Conservation (phyloP, 64 coral and sea anemone species). For the Platygyra sinensis region DNA sequence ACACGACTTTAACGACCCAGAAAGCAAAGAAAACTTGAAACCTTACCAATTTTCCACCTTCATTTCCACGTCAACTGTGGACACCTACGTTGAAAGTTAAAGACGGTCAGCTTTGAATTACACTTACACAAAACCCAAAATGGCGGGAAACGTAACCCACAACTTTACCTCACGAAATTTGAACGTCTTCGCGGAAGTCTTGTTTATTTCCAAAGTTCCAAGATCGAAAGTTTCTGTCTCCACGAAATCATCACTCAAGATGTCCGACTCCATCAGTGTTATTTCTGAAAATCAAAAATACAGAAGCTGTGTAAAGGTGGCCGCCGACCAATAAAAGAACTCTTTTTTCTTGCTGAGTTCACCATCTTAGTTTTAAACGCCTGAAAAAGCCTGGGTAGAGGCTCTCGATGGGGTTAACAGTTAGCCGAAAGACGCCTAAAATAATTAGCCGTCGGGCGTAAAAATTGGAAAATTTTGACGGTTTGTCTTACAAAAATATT, state of each 20-base stretch:
- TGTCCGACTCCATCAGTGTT: not conserved
- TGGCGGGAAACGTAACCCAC: no score
- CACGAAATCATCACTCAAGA: not conserved
- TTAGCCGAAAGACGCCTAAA: no score
- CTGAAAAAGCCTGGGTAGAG: no score
- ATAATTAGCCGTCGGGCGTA: no score
- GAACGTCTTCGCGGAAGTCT: not conserved
- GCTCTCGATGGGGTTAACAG: no score
- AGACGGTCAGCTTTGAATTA: not conserved
- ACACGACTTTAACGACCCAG: not conserved
- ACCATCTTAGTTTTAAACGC: no score
- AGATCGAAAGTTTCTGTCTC: not conserved
- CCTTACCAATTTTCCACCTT: conserved; percentile 1
- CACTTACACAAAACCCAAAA: no score
- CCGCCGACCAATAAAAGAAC: no score
- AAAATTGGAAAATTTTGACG: no score
- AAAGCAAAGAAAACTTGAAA: not conserved
- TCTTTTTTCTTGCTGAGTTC: no score
- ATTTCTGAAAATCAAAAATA: not conserved
- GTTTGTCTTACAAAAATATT: not conserved
- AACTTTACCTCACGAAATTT: not conserved
- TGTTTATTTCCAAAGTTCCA: not conserved
- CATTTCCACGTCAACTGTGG: not conserved
- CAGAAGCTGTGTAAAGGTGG: no score
- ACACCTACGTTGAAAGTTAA: not conserved